A percentile compares a stretch with the other conserved stretches of the same genome.
Evolutionary conservation across 92 coral and sea anemone species (phyloP).

Genomic region (Actinernus sp.): DNA sequence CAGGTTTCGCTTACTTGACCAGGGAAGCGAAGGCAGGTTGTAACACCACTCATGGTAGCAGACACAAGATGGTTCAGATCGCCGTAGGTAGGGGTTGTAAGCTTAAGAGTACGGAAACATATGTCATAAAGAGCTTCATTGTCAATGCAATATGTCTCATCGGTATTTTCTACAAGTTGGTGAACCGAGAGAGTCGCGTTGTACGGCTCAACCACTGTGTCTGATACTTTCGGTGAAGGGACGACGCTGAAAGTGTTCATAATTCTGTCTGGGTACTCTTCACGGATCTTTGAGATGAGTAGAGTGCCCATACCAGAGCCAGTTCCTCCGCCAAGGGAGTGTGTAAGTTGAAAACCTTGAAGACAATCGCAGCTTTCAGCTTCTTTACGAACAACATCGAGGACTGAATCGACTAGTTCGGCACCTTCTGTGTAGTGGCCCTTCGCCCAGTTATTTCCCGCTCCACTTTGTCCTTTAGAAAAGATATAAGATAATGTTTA

Average conservation of each 20-base stretch:
- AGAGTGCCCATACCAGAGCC: conserved; percentile 97
- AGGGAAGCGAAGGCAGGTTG: conserved; percentile 90
- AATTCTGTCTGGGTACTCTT: conserved; percentile 95
- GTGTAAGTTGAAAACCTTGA: conserved; percentile 98
- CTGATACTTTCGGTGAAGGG: conserved; percentile 94
- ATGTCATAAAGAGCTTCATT: conserved; percentile 93
- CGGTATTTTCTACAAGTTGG: conserved; percentile 92
- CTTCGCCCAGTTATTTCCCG: conserved; percentile 98
- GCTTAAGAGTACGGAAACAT: conserved; percentile 91
- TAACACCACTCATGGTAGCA: conserved; percentile 93
- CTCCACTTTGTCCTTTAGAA: conserved; percentile 91
- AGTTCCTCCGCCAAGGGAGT: conserved; percentile 98
- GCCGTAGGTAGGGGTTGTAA: conserved; percentile 96
- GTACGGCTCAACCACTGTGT: conserved; percentile 94
- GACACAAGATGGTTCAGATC: conserved; percentile 92
- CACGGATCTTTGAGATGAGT: conserved; percentile 95
- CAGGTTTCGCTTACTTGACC: conserved; percentile 65
- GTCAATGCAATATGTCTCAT: conserved; percentile 92
- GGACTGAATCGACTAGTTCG: conserved; percentile 93
- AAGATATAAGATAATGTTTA: neutral
- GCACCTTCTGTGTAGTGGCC: conserved; percentile 99
- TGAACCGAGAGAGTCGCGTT: conserved; percentile 94
- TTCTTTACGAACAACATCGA: conserved; percentile 96
- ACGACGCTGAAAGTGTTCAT: conserved; percentile 97
- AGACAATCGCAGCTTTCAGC: conserved; percentile 97